Base-by-base conservation (phyloP, 2,888 invertebrate species). In the Volucella inflata region DNA sequence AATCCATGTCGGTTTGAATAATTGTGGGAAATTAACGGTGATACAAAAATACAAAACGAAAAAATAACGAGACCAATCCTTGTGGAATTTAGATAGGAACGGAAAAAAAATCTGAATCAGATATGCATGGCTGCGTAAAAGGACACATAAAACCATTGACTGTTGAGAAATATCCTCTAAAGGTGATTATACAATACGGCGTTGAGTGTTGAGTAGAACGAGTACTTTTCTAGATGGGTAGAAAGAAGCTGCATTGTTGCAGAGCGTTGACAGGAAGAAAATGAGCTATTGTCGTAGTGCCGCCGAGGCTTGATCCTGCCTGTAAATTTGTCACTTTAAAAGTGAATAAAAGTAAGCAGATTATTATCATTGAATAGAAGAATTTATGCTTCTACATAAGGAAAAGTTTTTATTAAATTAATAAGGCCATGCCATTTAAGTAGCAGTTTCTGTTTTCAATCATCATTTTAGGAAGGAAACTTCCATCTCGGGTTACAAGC, bases 1-100 rank as follows among this genome's bases (percentile, higher is more conserved):
- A 55, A 70, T 42, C 55, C n/a, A 55, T 53, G 40, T 65, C 51
- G 59, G 44, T 10, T 68, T 74, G 67, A 80, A 80, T 80, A 68
- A 74, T 80, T 80, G 74, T 74, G 80, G 80, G 80, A 80, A 67
- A 60, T 74, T 74, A 80, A 67, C 40, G 53, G 51, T 46, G 74
- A 62, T 16, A 72, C 59, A 59, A 72, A 44, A 16, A 72, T n/a
- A n/a, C 30, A 59, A 51, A 59, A 72, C 65, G n/a, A n/a, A n/a
- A n/a, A n/a, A 59, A 67, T 44, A 6, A 30, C 30, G n/a, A 57
- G 38, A 44, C 12, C 30, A 48, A n/a, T 46, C n/a, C 17, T 4
- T 1, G 21, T 12, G 6, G 68, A 68, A 30, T n/a, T n/a, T 12
- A 40, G 42, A 68, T 30, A 17, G 8, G 16, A 53, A 67, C 2